Conservation (phyloP, 2,888 invertebrate species). For the Leptopterna dolabrata region DNA sequence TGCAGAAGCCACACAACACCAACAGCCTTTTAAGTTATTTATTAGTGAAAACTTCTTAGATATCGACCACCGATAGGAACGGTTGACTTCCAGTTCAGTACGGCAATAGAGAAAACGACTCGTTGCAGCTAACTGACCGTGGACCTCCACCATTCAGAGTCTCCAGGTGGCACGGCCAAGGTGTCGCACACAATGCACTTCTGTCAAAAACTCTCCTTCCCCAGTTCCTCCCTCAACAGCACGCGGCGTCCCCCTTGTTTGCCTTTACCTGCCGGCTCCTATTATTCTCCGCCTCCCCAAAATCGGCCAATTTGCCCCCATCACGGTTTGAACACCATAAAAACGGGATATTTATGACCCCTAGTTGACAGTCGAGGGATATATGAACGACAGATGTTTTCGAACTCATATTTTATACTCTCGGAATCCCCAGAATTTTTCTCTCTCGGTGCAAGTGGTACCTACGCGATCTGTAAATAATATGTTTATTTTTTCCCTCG, state of each 20-base stretch:
- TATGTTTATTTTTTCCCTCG: background rate
- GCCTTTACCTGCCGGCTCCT: conserved; percentile 37
- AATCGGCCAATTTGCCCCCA: conserved; percentile 48
- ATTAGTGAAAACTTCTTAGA: no score
- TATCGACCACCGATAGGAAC: background rate
- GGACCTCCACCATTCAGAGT: background rate
- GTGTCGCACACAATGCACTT: background rate
- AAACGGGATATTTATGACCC: conserved; percentile 32
- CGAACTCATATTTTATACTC: conserved; percentile 1
- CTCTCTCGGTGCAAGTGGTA: background rate
- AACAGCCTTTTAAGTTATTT: no score
- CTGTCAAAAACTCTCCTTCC: conserved; percentile 24
- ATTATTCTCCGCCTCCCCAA: conserved; percentile 22
- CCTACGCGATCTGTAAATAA: background rate
- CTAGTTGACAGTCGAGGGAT: conserved; percentile 19
- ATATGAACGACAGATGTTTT: conserved; percentile 39
- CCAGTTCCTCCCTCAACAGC: conserved; percentile 22
- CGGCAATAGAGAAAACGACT: background rate
- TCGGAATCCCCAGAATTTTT: background rate
- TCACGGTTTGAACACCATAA: conserved; percentile 37
- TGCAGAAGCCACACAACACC: no score
- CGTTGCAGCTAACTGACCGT: conserved; percentile 10
- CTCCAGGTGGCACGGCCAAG: conserved; percentile 14
- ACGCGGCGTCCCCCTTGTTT: conserved; percentile 41
- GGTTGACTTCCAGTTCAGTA: background rate